Evolutionary conservation across 1,140 invertebrate genomes (phyloP).

Genomic region (Anadara kagoshimensis): DNA sequence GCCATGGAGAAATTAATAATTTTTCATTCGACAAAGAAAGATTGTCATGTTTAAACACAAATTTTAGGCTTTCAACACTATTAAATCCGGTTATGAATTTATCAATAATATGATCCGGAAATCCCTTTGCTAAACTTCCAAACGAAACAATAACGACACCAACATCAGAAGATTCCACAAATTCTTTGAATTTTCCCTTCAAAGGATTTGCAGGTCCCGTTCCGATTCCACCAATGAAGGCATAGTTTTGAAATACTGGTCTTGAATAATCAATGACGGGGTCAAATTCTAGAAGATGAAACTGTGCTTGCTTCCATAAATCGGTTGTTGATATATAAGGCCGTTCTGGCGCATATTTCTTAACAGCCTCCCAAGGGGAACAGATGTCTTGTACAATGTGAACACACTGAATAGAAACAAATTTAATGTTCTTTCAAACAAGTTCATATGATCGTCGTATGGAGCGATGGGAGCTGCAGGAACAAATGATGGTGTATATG

Average conservation of each 20-base stretch:
- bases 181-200: constrained; percentile 19
- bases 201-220: constrained; percentile 24
- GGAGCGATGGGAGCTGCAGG: not conserved
- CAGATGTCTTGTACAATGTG: not conserved
- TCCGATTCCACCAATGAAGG: constrained; percentile 44
- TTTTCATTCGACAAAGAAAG: constrained; percentile 21
- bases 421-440: constrained; percentile 1
- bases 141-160: constrained; percentile 50
- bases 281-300: constrained; percentile 45
- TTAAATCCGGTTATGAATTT: constrained; percentile 35
- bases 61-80: constrained; percentile 17
- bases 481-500: constrained; percentile 17
- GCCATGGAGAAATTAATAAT: constrained; percentile 45
- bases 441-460: not conserved
- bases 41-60: constrained; percentile 34
- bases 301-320: constrained; percentile 13
- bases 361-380: not conserved
- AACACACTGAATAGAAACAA: not conserved
- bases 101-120: constrained; percentile 21
- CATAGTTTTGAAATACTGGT: constrained; percentile 46
- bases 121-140: constrained; percentile 38
- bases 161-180: constrained; percentile 39
- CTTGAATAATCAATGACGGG: constrained; percentile 42
- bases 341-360: not conserved
- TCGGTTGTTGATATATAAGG: not conserved